Evolutionary conservation across 2,797 vertebrate genomes (phyloP), one percentile per base, ranked within the genome.

Genomic region (Ptychadena robeensis): DNA sequence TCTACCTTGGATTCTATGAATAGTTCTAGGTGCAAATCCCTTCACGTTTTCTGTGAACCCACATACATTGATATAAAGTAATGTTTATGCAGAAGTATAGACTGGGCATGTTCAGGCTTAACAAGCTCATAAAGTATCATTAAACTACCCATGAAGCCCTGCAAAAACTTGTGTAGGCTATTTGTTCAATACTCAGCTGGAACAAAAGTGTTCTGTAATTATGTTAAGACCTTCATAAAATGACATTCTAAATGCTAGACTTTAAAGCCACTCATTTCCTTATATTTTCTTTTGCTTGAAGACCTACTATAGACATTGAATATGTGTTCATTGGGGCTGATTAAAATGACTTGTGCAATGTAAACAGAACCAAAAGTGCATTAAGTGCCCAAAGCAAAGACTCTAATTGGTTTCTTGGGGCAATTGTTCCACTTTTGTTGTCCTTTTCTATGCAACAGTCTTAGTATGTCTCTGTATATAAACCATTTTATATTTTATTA

Each of bases 11-110:
- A 66, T 83, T 79, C 61, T 66, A 83, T 83, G 82, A 83, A 83
- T 83, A 83, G 63, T 27, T 44, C 28, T 38, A 83, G 76, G 75
- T 83, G 75, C 44, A 83, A 79, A 83, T 79, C 82, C 63, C 76
- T 32, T 4, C 57, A 79, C 67, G 44, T 32, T 61, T 57, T 28
- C 61, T 57, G 69, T 83, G 76, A 83, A 73, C 40, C 59, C 76
- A 73, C 75, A 73, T 59, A 32, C 28, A 68, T 59, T 57, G 69
- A 32, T 61, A 79, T 73, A 73, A 83, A 73, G 44, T 57, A 30
- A 72, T 79, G 76, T 79, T 79, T 83, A 38, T 73, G 27, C 63
- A 78, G 40, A 83, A 32, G 22, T 63, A 34, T 66, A 73, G 69
- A 32, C 69, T 40, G 59, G 64, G 75, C 69, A 83, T 72, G 77